These are phyloP conservation scores for Pteruthius melanotis DNA, from an alignment of 2,113 vertebrate genomes.

Conservation along the genomic window DNA sequence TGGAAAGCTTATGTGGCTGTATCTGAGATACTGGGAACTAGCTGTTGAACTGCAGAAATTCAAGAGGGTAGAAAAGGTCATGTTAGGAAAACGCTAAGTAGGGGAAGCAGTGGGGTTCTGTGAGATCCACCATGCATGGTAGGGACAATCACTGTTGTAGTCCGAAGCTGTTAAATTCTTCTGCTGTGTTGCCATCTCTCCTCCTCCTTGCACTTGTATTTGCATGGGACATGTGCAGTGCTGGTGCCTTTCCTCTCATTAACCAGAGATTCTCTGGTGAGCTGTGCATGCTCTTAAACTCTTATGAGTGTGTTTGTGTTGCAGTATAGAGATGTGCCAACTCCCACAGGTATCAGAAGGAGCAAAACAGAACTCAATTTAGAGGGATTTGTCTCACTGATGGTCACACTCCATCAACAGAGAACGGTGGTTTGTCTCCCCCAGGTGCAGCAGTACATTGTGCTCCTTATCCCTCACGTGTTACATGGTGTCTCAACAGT, in stretches of 20 bases:
- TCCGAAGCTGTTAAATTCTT: background rate
- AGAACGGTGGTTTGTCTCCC: background rate
- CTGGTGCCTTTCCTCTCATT: slow-evolving; percentile 27
- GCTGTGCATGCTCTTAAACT: slow-evolving; percentile 11
- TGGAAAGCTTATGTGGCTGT: slow-evolving; percentile 95
- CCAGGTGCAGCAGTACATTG: background rate
- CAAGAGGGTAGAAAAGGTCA: slow-evolving; percentile 77
- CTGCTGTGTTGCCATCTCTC: background rate
- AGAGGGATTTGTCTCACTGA: background rate
- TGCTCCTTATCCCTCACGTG: background rate
- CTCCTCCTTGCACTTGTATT: background rate
- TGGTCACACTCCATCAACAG: background rate
- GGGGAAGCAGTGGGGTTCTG: background rate
- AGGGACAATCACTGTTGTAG: background rate
- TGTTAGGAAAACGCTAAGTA: slow-evolving; percentile 66
- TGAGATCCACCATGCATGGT: background rate
- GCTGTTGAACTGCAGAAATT: slow-evolving; percentile 83
- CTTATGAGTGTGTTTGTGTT: background rate
- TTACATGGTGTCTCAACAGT: background rate
- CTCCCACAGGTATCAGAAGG: background rate
- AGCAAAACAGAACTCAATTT: background rate
- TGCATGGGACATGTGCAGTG: background rate
- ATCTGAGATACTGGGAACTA: slow-evolving; percentile 91
- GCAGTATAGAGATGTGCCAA: background rate
- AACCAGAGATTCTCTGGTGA: background rate